phyloP scores from a whole-genome alignment of 1,140 invertebrate genomes.

The Phthorimaea operculella region DNA sequence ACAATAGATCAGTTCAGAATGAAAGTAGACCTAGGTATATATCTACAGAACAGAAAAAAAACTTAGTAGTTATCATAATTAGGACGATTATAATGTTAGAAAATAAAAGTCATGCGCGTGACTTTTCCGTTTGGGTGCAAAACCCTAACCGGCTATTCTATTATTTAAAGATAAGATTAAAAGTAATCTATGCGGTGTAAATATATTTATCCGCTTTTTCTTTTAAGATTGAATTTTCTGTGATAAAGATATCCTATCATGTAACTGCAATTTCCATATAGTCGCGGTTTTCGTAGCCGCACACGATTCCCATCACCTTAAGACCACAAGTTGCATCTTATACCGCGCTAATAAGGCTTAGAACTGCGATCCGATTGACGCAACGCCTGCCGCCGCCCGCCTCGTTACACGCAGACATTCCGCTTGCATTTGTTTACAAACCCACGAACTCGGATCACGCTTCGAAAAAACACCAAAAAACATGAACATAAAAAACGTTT shows the following conservation, averaged over 20 bases:
- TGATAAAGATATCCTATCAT: too few relatives aligned
- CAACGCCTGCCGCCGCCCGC: neutral
- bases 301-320: neutral
- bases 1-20: too few relatives aligned
- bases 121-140: too few relatives aligned
- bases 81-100: too few relatives aligned
- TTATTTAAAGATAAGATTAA: too few relatives aligned
- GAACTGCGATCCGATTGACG: neutral
- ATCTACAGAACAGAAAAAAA: too few relatives aligned
- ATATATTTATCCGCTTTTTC: neutral
- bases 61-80: too few relatives aligned
- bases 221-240: neutral
- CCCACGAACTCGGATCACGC: neutral
- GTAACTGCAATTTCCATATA: neutral
- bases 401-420: neutral
- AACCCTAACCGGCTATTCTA: too few relatives aligned
- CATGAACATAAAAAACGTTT: neutral
- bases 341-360: neutral
- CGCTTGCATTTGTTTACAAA: neutral
- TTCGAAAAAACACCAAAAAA: neutral
- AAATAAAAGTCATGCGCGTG: too few relatives aligned
- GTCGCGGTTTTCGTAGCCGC: neutral
- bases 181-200: too few relatives aligned
- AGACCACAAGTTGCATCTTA: constrained; percentile 3
- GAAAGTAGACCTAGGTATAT: too few relatives aligned